Evolutionary conservation across 2,888 invertebrate genomes (phyloP).

Genomic region (Pheosia tremula): DNA sequence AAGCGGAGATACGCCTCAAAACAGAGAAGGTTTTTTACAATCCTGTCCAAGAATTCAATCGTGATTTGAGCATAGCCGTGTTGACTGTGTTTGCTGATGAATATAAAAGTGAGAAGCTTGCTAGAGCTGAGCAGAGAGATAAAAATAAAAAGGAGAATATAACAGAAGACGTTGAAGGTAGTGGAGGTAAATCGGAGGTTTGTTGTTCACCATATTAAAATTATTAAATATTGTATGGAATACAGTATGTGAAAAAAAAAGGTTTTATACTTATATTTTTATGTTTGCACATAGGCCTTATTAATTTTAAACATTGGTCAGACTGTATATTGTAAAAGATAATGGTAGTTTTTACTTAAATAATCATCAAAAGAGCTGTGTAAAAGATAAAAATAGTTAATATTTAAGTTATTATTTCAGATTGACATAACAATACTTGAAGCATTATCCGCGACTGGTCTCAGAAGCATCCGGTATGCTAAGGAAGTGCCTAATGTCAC

Average conservation of each 20-base stretch:
- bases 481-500: constrained; percentile 94
- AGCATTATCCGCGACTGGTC: constrained; percentile 97
- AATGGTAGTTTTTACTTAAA: too few species aligned
- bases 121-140: constrained; percentile 44
- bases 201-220: constrained; percentile 7
- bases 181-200: constrained; percentile 29
- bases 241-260: too few species aligned
- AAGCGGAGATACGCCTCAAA: constrained; percentile 89
- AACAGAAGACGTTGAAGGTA: constrained; percentile 23
- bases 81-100: constrained; percentile 87
- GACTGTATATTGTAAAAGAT: too few species aligned
- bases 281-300: too few species aligned
- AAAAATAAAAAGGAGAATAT: constrained; percentile 41
- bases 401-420: constrained; percentile 48
- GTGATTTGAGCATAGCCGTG: constrained; percentile 94
- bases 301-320: too few species aligned
- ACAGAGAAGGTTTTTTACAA: constrained; percentile 97
- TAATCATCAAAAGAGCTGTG: too few species aligned
- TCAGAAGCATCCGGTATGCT: constrained; percentile 98
- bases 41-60: constrained; percentile 99
- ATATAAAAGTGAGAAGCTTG: constrained; percentile 58
- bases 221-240: too few species aligned
- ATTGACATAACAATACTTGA: constrained; percentile 91
- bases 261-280: too few species aligned
- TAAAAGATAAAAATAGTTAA: too few species aligned